Evolutionary conservation across 1,140 invertebrate genomes (phyloP), one percentile per base, ranked within the genome.

Genomic region (Dendroctonus ponderosae): DNA sequence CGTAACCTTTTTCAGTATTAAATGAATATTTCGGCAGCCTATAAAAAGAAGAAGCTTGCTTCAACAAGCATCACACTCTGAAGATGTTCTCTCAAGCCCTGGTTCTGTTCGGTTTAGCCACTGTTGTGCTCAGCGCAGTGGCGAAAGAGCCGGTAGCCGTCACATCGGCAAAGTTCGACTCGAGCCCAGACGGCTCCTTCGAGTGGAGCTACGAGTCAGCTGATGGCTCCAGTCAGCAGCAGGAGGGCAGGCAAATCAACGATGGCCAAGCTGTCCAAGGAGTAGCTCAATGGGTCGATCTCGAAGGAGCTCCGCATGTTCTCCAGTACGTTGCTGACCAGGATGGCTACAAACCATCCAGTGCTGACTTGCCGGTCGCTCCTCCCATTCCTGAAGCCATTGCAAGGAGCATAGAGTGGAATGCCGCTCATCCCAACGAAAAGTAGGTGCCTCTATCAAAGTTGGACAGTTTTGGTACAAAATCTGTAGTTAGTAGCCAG

Each of bases 221-320:
- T 3, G 62, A 64, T 48, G 62, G 62, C 6, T 56, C 62, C 42
- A 64, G 57, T 41, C 64, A 66, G 37, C 56, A 59, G 0, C 56
- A 66, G 56, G 14, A 37, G 5, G 57, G 49, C 7, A n/a, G n/a
- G 72, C 62, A 14, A 75, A 79, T 43, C 80, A 76, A 66, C 79
- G 78, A 76, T 70, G 88, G 81, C 58, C 80, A 85, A 57, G 85
- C 86, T 1, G 83, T 86, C 68, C 75, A 79, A 37, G 87, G 87
- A 2, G 84, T 83, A 2, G 89, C 85, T 74, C 84, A 85, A 8
- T 91, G 88, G 74, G 85, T 82, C 7, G 85, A 85, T 62, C 85
- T 86, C 7, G 85, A 87, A 64, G 86, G 86, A 7, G 82, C 81
- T 37, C 69, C 81, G 7, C 82, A 87, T 62, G 77, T 76, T 42